Base-by-base conservation (phyloP, 2,888 invertebrate species). In the Ophion ellenae region DNA sequence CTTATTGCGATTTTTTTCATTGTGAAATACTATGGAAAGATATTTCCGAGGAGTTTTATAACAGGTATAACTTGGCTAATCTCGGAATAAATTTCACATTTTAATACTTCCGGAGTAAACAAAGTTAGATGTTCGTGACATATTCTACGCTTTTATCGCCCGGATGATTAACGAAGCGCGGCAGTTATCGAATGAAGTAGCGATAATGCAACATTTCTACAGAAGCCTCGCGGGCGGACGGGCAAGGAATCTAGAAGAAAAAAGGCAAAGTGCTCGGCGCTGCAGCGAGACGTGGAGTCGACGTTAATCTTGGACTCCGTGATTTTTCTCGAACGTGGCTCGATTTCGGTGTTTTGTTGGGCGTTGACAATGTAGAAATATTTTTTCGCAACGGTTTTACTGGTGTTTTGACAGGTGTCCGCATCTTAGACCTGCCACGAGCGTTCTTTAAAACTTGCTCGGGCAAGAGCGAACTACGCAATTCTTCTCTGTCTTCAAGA, bases 391-490 rank as follows among this genome's bases (percentile, higher is more conserved):
- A 45, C 0, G 94, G 93, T 79, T 94, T 94, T 7, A 90, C 88
- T 28, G 91, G 91, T 0, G 92, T 90, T 70, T 90, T 90, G 64
- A 91, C 90, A 36, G 89, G 89, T 1, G 88, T 89, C 78, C 87
- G 87, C 86, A 88, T 87, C 2, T 88, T 87, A 90, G 90, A 57
- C 88, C 89, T 59, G 91, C 92, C 20, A 89, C 45, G 85, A 91
- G 93, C 40, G 88, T 91, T 57, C 85, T 91, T 89, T 89, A 94
- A 9, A 85, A 90, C 66, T 75, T 94, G 63, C 91, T 91, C 91
- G 1, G 93, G 92, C 24, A 94, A 94, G 92, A 95, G 93, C 0
- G 96, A 96, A 86, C 96, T 96, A 84, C 96, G 95, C 40, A 95
- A 92, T 86, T 95, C 95, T 74, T 94, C 94, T 57, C 95, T 94